Conservation (phyloP, 2,797 vertebrate species). For the Odontamblyopus rebecca region DNA sequence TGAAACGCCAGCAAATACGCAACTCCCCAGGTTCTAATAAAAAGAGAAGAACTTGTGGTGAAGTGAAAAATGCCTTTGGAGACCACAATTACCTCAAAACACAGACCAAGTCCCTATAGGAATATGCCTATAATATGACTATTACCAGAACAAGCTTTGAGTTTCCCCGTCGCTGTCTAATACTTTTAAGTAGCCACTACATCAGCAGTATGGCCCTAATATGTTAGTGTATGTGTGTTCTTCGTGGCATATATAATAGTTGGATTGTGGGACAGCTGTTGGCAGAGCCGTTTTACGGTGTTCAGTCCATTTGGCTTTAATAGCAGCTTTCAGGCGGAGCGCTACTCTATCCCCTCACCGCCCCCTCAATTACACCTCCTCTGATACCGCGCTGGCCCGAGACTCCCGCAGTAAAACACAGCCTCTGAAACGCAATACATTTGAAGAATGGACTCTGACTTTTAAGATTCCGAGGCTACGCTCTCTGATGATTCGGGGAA, state of each 20-base stretch:
- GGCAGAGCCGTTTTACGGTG: slow-evolving; percentile 75
- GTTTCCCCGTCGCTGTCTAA: slow-evolving; percentile 48
- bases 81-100: slow-evolving; percentile 26
- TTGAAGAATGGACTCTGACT: slow-evolving; percentile 68
- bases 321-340: slow-evolving; percentile 76
- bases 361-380: slow-evolving; percentile 81
- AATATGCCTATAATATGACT: slow-evolving; percentile 29
- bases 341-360: slow-evolving; percentile 74
- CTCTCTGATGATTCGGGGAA: slow-evolving; percentile 53
- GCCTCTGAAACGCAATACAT: slow-evolving; percentile 75
- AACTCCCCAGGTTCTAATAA: slow-evolving; percentile 34
- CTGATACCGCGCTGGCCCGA: slow-evolving; percentile 75
- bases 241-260: slow-evolving; percentile 65
- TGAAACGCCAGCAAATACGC: slow-evolving; percentile 40
- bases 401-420: slow-evolving; percentile 62
- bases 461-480: slow-evolving; percentile 59
- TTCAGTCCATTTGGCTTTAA: slow-evolving; percentile 79
- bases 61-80: slow-evolving; percentile 27
- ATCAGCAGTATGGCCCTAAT: slow-evolving; percentile 34
- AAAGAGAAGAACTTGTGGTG: slow-evolving; percentile 19
- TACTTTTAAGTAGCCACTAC: slow-evolving; percentile 50
- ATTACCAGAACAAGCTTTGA: slow-evolving; percentile 38
- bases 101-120: slow-evolving; percentile 26
- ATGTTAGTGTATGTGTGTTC: slow-evolving; percentile 36
- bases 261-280: slow-evolving; percentile 76